Evolutionary conservation across 2,797 vertebrate species (phyloP), one percentile per base, ranked within the genome.

Genomic region (Anas acuta): DNA sequence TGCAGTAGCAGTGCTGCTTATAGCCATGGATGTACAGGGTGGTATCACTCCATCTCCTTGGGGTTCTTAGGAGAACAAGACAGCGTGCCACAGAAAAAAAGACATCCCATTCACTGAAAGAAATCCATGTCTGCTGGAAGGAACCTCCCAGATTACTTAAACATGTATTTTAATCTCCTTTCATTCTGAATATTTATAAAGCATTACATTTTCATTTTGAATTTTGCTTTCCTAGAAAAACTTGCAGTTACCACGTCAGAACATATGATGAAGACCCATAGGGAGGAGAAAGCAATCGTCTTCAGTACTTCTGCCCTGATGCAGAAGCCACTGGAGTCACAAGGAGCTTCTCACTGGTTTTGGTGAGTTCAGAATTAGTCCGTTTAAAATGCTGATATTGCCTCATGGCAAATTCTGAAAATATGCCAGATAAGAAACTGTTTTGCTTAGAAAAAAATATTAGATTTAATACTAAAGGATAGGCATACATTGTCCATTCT

Each of bases 201-300:
- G 67, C 93, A 78, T 20, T 97, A 84, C 35, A 91, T 93, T 78
- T 93, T 32, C 73, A 90, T 93, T 93, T 85, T 92, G 92, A 95
- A 95, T 88, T 88, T 87, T 77, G 41, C 70, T 96, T 78, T 95
- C 82, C 88, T 80, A 30, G 78, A 92, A 96, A 95, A 96, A 65
- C 71, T 76, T 75, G 41, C 81, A 11, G 26, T 93, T 72, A 37
- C 11, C 0, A 0, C 17, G 8, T 93, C 84, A 95, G 47, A 90
- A 78, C 14, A 45, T 75, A n/a, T 2, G 12, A 71, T 43, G 21
- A 75, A 90, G 32, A 60, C 10, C 8, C 32, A 28, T 13, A 32
- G 67, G 30, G 21, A 45, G 73, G 17, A 75, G 21, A 69, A 74
- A 88, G 62, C 87, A 96, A 94, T 84, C 78, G 66, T 65, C 80